Evolutionary conservation across 2,888 invertebrate species (phyloP), one percentile per base, ranked within the genome.

Genomic region (Byasa hedistus): DNA sequence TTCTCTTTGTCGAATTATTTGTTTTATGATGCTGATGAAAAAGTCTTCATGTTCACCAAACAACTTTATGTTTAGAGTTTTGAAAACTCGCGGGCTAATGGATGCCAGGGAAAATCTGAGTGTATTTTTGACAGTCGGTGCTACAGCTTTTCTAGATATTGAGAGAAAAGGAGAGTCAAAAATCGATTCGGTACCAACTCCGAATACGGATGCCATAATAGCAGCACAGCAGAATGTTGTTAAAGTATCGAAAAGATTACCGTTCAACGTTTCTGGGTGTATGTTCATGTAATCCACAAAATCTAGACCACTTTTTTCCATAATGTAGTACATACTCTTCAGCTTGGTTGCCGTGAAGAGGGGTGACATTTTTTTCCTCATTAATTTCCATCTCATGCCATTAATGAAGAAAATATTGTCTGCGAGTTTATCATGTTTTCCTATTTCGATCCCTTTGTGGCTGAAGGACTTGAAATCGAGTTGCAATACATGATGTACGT

Each of bases 191-290:
- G 81, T 75, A 8, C 78, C 78, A 8, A 91, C 78, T 0, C 90
- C 91, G 68, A 90, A 89, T 0, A 88, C 86, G 1, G 86, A 78
- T 0, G 82, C 84, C 0, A 79, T 77, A 5, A 89, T 80, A 1
- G 85, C 82, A 12, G 83, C 84, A 62, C 78, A 72, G 58, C 80
- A 81, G 69, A 78, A 85, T 3, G 76, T 73, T 1, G 72, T 73
- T 10, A 81, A 57, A 0, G 77, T 75, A 0, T 78, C 71, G 39
- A 73, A 76, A 0, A 75, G 73, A 2, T 79, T 69, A 3, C 71
- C 72, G 27, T 76, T 76, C 12, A 77, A 68, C 19, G 71, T 73
- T 3, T 79, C 69, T 0, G 84, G 80, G n/a, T 54, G 21, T 21
- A n/a, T 54, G 22, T 54, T 54, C 15, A 54, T 15, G 22, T 22